phyloP scores from a whole-genome alignment of 2,113 vertebrate genomes.

The Coracopsis vasa region DNA sequence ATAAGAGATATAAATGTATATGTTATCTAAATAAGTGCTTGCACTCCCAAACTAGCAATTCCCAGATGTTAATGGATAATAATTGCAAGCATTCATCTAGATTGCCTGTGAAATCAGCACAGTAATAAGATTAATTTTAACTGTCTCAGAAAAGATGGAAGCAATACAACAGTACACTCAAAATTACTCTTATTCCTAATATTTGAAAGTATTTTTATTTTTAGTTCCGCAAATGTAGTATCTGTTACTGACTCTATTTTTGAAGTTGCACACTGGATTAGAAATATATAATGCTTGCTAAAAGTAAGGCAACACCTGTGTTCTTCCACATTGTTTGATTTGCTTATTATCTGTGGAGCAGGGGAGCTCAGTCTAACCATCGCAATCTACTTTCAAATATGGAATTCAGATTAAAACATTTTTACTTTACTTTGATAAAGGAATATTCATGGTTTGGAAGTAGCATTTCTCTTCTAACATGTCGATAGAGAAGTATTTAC shows the following conservation, averaged over 20 bases:
- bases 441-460: not conserved
- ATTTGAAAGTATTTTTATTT: not conserved
- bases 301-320: not conserved
- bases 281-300: not conserved
- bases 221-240: not conserved
- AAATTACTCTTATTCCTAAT: not conserved
- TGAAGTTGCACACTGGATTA: not conserved
- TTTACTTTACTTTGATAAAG: not conserved
- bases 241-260: not conserved
- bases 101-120: not conserved
- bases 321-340: not conserved
- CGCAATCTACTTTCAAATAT: not conserved
- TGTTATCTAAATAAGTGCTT: conserved; percentile 13
- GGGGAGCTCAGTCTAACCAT: not conserved
- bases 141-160: not conserved
- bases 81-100: conserved; percentile 9
- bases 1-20: conserved; percentile 18
- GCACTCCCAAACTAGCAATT: not conserved
- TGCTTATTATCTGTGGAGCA: not conserved
- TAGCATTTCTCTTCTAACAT: not conserved
- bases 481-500: not conserved
- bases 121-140: conserved; percentile 27
- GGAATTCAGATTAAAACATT: not conserved
- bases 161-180: not conserved
- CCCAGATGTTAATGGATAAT: not conserved